Evolutionary conservation across 37 sponge, comb jelly and placozoan species (phyloP).

Genomic region (Bolinopsis microptera): DNA sequence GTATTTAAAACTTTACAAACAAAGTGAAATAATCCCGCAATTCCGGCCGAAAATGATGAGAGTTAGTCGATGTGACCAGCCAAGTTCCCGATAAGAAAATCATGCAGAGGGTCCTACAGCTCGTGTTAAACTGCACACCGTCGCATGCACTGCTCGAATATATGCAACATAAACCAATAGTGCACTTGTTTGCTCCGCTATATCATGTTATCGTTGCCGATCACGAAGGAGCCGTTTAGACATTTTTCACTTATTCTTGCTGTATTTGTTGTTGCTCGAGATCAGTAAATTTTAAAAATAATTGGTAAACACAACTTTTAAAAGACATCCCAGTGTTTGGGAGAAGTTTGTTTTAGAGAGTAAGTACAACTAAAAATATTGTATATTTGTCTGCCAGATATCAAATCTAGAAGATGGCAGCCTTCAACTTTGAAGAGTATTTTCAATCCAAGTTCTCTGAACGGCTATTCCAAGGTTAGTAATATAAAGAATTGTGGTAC

Average conservation of each 20-base stretch:
- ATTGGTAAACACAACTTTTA: not conserved
- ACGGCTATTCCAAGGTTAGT: slow-evolving; percentile 7
- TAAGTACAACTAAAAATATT: too few species aligned
- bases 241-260: not conserved
- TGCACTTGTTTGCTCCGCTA: not conserved
- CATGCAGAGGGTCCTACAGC: not conserved
- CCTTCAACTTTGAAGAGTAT: slow-evolving; percentile 33
- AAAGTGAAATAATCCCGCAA: not conserved
- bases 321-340: not conserved
- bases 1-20: not conserved
- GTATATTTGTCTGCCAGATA: not conserved
- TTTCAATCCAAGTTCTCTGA: slow-evolving; percentile 51
- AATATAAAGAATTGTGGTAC: too few species aligned
- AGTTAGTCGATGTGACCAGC: not conserved
- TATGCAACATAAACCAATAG: not conserved
- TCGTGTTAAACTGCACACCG: not conserved
- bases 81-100: not conserved
- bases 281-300: not conserved
- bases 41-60: not conserved
- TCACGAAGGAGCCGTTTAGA: not conserved
- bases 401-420: not conserved
- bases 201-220: not conserved
- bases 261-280: not conserved
- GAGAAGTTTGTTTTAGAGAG: too few species aligned
- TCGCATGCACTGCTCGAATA: not conserved